Evolutionary conservation across 1,140 invertebrate genomes (phyloP), one percentile per base, ranked within the genome.

Genomic region (Leptinotarsa lineolata): DNA sequence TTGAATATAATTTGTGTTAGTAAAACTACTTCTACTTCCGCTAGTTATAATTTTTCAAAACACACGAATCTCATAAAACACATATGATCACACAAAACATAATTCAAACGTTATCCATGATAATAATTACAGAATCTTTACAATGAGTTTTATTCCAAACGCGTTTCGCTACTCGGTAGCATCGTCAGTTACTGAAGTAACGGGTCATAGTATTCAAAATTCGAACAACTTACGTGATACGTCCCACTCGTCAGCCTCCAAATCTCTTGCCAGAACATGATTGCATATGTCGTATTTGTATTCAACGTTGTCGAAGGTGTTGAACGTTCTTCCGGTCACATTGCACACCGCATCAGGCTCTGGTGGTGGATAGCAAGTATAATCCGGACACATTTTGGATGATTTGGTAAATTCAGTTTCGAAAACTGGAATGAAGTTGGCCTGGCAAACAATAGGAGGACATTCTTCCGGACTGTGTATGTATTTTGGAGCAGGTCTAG

Each of bases 281-380:
- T 92, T 90, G 81, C 94, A 95, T 15, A 93, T 87, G 73, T 94
- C 92, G 75, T 93, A 93, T 77, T 93, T 92, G 70, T 89, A 92
- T 65, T 93, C 89, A 0, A 89, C 86, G 8, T 90, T 89, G 83
- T 95, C 94, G 76, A 95, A 95, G 0, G 93, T 95, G 68, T 87
- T 90, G 77, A 95, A 91, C 3, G 90, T 91, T 70, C 90, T 88
- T 4, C 92, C 91, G 18, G 90, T 92, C 2, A 94, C 84, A 75
- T 92, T 91, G 80, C 94, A 95, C 61, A 89, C 85, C 21, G 86
- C 88, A 68, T 91, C 89, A 3, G 87, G 86, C 16, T 88, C 85
- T 2, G 87, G 86, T 2, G 88, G 86, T 2, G 89, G 88, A 18
- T 88, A 85, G 76, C 92, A 94, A 4, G 85, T 84, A 77, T 90